Percentiles rank a stretch among this genome's conserved stretches.
Conservation (phyloP, 2,113 vertebrate species). For the Typhlomys cinereus region DNA sequence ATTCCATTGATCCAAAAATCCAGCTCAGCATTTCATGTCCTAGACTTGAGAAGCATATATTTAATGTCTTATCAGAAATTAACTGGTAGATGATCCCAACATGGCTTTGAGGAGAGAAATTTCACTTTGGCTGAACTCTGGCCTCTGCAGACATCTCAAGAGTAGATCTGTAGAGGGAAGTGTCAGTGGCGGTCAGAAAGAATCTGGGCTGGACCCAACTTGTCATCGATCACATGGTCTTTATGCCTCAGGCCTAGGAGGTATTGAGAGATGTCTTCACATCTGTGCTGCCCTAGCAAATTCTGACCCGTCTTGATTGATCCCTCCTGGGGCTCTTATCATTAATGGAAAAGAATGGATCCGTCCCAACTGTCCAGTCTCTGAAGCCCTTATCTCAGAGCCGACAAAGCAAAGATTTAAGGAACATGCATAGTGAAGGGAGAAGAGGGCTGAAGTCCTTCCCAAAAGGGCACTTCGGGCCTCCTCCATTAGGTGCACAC, state of each 20-base stretch:
- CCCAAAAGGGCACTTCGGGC: background rate
- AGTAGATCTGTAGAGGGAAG: constrained; percentile 53
- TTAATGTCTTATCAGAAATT: constrained; percentile 72
- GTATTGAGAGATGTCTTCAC: constrained; percentile 29
- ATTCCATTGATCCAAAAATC: constrained; percentile 85
- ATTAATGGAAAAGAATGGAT: constrained; percentile 33
- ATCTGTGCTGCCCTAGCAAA: constrained; percentile 52
- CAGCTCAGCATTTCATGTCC: constrained; percentile 76
- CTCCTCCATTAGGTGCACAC: background rate
- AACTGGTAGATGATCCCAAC: constrained; percentile 37
- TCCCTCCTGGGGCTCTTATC: constrained; percentile 14
- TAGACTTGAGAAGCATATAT: constrained; percentile 73
- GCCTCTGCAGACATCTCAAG: constrained; percentile 57
- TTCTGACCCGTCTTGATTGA: constrained; percentile 38
- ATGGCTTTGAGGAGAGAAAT: constrained; percentile 32
- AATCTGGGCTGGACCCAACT: constrained; percentile 21
- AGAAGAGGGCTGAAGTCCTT: background rate
- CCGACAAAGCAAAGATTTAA: background rate
- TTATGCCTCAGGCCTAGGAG: background rate
- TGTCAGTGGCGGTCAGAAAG: constrained; percentile 37
- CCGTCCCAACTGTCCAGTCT: background rate
- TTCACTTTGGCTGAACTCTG: background rate
- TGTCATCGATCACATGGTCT: constrained; percentile 40
- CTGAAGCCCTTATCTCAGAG: background rate
- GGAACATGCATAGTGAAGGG: too few species aligned